Conservation (phyloP, 2,113 vertebrate genomes). For the Boleophthalmus pectinirostris region DNA sequence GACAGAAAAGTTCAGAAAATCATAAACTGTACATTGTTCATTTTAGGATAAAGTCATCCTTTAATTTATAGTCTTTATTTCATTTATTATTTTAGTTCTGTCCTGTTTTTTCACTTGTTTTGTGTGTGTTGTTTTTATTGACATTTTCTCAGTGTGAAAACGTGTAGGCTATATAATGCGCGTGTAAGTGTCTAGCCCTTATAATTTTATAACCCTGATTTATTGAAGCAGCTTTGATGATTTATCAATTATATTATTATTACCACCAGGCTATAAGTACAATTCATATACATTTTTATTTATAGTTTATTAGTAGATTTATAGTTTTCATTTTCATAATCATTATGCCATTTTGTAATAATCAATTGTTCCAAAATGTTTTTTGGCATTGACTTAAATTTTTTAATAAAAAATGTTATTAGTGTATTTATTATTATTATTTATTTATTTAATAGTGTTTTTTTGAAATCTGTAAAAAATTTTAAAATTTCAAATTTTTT, state of each 20-base stretch:
- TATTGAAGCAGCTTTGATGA: background rate
- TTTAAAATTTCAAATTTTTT: background rate
- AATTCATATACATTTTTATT: background rate
- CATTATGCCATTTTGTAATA: background rate
- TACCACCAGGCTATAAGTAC: background rate
- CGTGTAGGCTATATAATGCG: background rate
- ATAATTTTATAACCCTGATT: background rate
- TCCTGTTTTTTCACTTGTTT: background rate
- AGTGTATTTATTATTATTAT: too few species aligned
- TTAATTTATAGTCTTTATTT: background rate
- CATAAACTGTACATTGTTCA: background rate
- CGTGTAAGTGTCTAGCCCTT: background rate
- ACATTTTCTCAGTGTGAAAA: background rate
- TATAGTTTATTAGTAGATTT: too few species aligned
- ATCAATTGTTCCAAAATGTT: background rate
- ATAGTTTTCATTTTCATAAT: background rate
- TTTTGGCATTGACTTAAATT: background rate
- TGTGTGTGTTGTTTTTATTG: background rate
- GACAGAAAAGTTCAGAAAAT: conserved; percentile 27
- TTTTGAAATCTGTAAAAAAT: background rate
- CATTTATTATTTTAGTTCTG: background rate
- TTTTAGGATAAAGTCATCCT: background rate
- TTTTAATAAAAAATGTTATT: background rate
- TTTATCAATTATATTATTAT: background rate
- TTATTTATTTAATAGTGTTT: background rate